These are phyloP conservation scores for Zhuqinia jingwanae DNA, from an alignment of 2,888 invertebrate species.

Conservation along the genomic window DNA sequence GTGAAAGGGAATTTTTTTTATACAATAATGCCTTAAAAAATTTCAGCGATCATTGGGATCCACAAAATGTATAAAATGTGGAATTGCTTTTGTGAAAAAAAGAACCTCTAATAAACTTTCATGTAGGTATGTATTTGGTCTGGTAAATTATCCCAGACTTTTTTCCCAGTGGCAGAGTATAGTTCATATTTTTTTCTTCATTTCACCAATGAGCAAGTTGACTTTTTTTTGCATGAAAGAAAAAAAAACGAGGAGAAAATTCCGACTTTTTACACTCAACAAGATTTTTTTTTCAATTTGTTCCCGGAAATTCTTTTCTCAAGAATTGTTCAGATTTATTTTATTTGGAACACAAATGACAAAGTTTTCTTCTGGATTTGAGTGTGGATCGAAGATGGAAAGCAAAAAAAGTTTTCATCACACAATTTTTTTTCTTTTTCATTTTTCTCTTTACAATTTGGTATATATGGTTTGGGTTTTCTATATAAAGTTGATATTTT, in stretches of 20 bases:
- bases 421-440: constrained; percentile 8
- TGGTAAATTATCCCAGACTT: constrained; percentile 16
- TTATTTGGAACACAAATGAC: constrained; percentile 59
- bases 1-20: background rate
- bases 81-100: background rate
- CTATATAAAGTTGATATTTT: background rate
- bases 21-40: constrained; percentile 12
- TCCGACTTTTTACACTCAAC: constrained; percentile 31
- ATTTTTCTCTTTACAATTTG: background rate
- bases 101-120: constrained; percentile 23
- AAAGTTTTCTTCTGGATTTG: constrained; percentile 48
- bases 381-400: constrained; percentile 12
- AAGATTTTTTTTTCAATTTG: constrained; percentile 45
- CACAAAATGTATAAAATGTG: background rate
- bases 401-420: constrained; percentile 38
- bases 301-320: constrained; percentile 31
- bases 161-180: background rate
- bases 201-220: constrained; percentile 43
- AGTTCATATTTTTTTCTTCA: constrained; percentile 22
- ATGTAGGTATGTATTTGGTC: constrained; percentile 11
- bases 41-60: constrained; percentile 26
- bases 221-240: constrained; percentile 31
- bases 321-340: constrained; percentile 51
- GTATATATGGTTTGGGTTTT: background rate
- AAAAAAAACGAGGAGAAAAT: constrained; percentile 6